A percentile compares a stretch with the other conserved stretches of the same genome.
Conservation (phyloP, 2,113 vertebrate genomes). For the Martes martes region DNA sequence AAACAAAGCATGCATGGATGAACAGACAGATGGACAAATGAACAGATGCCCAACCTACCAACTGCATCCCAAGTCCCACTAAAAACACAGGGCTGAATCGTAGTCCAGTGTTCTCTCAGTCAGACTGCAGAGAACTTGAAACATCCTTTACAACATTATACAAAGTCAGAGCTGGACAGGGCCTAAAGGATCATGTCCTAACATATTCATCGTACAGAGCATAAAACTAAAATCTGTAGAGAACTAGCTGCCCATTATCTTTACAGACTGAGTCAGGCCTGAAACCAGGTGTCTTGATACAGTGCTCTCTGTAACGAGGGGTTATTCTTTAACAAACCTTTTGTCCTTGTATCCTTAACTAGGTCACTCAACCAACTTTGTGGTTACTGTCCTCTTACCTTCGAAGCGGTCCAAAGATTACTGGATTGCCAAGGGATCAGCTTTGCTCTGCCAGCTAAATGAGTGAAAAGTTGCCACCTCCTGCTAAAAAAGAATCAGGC, state of each 20-base stretch:
- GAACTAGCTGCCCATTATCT: neutral
- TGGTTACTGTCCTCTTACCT: conserved; percentile 85
- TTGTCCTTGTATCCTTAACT: conserved; percentile 19
- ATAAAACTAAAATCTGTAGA: neutral
- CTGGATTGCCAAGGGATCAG: conserved; percentile 87
- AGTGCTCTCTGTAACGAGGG: neutral
- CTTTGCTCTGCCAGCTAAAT: conserved; percentile 85
- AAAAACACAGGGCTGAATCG: neutral
- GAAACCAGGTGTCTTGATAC: neutral
- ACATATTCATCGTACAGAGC: neutral
- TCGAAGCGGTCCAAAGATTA: conserved; percentile 84
- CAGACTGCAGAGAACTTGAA: neutral
- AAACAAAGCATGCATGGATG: neutral
- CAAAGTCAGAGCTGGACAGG: neutral
- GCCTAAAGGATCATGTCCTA: neutral
- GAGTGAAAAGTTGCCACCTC: conserved; percentile 72
- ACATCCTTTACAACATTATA: neutral
- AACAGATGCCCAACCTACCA: neutral
- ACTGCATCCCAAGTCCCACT: neutral
- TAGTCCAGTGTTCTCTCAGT: neutral
- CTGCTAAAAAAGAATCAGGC: neutral
- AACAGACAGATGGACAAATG: neutral
- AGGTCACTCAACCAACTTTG: conserved; percentile 88
- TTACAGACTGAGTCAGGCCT: neutral
- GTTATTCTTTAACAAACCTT: neutral